Evolutionary conservation across 2,888 invertebrate genomes (phyloP).

Genomic region (Eledona agricola): DNA sequence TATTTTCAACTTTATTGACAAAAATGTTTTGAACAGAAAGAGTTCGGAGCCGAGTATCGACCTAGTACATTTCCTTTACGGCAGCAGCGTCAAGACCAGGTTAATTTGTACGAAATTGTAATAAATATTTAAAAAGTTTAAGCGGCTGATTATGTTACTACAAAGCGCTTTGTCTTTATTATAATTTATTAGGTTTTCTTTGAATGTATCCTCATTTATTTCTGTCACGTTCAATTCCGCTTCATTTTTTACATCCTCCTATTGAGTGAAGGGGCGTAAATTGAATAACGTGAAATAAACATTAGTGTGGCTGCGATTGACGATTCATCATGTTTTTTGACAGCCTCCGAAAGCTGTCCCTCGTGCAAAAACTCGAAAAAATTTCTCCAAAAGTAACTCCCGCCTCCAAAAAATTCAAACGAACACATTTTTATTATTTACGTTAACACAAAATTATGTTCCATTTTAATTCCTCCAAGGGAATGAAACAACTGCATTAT

Average conservation of each 20-base stretch:
- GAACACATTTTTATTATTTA: no score
- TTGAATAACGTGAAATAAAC: conserved; percentile 5
- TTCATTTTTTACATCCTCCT: no score
- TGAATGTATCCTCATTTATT: conserved; percentile 5
- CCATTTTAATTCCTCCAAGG: background rate
- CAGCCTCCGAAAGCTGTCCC: background rate
- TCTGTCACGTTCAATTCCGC: conserved; percentile 5
- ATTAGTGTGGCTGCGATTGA: conserved; percentile 1
- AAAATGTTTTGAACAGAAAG: conserved; percentile 11
- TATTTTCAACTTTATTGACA: conserved; percentile 21
- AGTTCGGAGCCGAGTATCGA: background rate
- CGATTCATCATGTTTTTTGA: conserved; percentile 5
- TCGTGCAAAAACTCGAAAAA: no score
- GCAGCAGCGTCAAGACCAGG: no score
- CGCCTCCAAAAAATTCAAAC: no score
- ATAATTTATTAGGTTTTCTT: conserved; percentile 13
- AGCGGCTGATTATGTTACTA: no score
- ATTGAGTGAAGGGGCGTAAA: conserved; percentile 5
- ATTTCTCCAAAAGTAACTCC: no score
- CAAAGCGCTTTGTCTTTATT: conserved; percentile 15
- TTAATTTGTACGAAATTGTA: no score
- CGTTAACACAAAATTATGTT: no score
- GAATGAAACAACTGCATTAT: background rate
- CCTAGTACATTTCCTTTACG: no score
- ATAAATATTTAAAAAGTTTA: conserved; percentile 21